These are phyloP conservation scores for Tenthredo mesomela DNA, from an alignment of 2,888 invertebrate genomes.

Conservation along the genomic window DNA sequence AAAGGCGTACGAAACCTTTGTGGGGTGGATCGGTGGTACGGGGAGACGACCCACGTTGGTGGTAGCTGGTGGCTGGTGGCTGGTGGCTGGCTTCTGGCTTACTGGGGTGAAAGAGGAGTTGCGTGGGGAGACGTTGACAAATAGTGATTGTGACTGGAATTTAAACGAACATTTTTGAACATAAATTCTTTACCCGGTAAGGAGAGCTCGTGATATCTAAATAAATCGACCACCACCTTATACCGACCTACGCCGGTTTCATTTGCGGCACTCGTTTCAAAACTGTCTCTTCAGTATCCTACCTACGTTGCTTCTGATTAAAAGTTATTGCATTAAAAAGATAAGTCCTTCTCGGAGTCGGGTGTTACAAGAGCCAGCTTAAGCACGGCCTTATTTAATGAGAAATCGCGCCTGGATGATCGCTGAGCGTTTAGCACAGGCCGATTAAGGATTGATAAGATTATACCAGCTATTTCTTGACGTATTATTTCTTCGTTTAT, in stretches of 20 bases:
- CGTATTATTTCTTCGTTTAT: background rate
- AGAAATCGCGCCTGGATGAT: conserved; percentile 13
- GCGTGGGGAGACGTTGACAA: conserved; percentile 48
- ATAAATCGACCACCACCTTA: conserved; percentile 36
- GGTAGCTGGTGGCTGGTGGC: background rate
- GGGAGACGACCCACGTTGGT: conserved; percentile 8
- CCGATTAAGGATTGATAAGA: conserved; percentile 34
- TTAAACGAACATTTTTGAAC: conserved; percentile 43
- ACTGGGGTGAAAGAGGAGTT: conserved; percentile 17
- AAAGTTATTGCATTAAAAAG: conserved; percentile 40
- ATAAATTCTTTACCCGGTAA: conserved; percentile 40
- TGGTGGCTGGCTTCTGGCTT: conserved; percentile 33
- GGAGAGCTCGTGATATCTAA: conserved; percentile 39
- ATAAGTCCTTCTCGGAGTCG: background rate
- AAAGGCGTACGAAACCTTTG: conserved; percentile 29
- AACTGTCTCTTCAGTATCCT: background rate
- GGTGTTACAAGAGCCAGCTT: conserved; percentile 11
- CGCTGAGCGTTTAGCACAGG: conserved; percentile 1
- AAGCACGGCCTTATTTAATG: background rate
- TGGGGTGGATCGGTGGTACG: background rate
- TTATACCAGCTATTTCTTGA: background rate
- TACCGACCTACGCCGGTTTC: background rate
- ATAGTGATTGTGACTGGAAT: conserved; percentile 46
- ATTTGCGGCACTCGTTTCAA: background rate
- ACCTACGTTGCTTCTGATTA: conserved; percentile 4